These are phyloP conservation scores for Campoplex nolae DNA, from an alignment of 2,888 invertebrate genomes.

Conservation along the genomic window DNA sequence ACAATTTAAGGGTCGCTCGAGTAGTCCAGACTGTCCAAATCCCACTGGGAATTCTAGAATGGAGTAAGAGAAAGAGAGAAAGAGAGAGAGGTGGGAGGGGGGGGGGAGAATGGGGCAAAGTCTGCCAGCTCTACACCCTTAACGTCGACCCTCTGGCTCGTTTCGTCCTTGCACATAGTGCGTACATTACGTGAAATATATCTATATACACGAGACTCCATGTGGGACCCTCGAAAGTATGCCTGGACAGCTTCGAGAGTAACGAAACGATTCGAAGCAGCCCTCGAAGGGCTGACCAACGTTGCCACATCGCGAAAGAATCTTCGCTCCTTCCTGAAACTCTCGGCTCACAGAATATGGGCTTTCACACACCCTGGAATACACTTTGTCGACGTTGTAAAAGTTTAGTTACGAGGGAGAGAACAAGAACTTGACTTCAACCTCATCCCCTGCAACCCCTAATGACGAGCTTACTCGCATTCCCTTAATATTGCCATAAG, in stretches of 20 bases:
- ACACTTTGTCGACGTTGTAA: neutral
- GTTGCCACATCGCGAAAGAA: constrained; percentile 62
- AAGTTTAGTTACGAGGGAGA: constrained; percentile 8
- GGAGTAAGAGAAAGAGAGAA: constrained; percentile 22
- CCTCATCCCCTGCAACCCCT: constrained; percentile 47
- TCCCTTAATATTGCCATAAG: constrained; percentile 58
- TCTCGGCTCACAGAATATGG: neutral
- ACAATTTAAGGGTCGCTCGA: constrained; percentile 37
- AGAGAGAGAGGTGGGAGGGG: constrained; percentile 6
- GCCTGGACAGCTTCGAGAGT: constrained; percentile 53
- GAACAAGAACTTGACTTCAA: constrained; percentile 33
- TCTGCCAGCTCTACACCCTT: constrained; percentile 50
- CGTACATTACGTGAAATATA: constrained; percentile 12
- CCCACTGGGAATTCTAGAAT: constrained; percentile 53
- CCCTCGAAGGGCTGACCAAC: constrained; percentile 57
- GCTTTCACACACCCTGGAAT: neutral
- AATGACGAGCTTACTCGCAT: constrained; percentile 66
- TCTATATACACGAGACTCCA: constrained; percentile 1
- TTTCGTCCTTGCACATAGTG: constrained; percentile 48
- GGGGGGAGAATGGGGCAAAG: constrained; percentile 12
- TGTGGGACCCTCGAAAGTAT: constrained; percentile 48
- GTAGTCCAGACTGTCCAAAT: constrained; percentile 56
- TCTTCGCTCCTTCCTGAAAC: constrained; percentile 14
- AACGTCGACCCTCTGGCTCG: constrained; percentile 65
- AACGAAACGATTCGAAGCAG: constrained; percentile 50